phyloP scores from a whole-genome alignment of 2,113 vertebrate genomes.

The Equus quagga region DNA sequence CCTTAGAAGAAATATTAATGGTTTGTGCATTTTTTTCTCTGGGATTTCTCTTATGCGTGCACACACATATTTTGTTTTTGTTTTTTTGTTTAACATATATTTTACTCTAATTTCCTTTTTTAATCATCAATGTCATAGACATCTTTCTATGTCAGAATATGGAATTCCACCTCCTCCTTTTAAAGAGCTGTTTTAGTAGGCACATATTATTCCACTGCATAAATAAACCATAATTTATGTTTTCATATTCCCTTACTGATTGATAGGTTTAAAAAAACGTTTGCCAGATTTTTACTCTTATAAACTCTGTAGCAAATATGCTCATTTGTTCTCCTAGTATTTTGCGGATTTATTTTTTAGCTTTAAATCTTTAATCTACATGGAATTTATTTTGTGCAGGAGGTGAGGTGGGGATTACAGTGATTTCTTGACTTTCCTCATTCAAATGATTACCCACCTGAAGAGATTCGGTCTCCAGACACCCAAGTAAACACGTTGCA shows the following conservation, averaged over 20 bases:
- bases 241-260: not conserved
- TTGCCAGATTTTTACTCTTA: not conserved
- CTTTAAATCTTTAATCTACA: conserved; percentile 52
- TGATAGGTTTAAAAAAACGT: not conserved
- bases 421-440: conserved; percentile 56
- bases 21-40: not conserved
- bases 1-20: not conserved
- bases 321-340: conserved; percentile 25
- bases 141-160: not conserved
- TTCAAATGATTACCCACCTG: conserved; percentile 70
- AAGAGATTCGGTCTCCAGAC: conserved; percentile 66
- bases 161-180: not conserved
- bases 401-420: conserved; percentile 51
- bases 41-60: not conserved
- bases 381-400: conserved; percentile 67
- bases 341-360: conserved; percentile 41
- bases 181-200: not conserved
- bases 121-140: not conserved
- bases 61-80: not conserved
- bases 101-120: not conserved
- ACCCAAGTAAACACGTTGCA: conserved; percentile 42
- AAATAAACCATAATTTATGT: not conserved
- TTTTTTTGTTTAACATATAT: not conserved
- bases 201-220: not conserved
- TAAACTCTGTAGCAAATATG: not conserved